Evolutionary conservation across 2,113 vertebrate species (phyloP).

Genomic region (Amazona guildingii): DNA sequence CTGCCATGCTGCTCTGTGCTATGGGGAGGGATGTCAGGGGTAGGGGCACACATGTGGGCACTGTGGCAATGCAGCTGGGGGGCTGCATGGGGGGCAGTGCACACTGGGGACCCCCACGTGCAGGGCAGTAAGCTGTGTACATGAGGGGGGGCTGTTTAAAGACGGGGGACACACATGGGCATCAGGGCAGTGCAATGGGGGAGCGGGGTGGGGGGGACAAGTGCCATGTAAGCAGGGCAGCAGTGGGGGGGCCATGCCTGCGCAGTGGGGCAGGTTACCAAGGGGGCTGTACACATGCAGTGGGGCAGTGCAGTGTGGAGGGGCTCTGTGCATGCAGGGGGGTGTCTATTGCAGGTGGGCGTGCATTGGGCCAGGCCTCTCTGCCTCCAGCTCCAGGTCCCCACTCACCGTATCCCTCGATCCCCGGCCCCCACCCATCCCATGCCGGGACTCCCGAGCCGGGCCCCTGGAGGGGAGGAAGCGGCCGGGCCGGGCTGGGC

Average conservation of each 20-base stretch:
- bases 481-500: neutral
- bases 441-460: rapidly evolving
- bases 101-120: neutral
- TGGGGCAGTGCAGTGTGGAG: neutral
- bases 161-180: neutral
- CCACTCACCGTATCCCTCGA: neutral
- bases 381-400: neutral
- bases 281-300: neutral
- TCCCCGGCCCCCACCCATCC: neutral
- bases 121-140: too few relatives aligned
- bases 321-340: neutral
- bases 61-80: too few relatives aligned
- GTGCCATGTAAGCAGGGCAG: too few relatives aligned
- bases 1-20: neutral
- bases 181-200: neutral
- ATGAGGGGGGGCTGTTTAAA: neutral
- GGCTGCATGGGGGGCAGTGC: too few relatives aligned
- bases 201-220: neutral
- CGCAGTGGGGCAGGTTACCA: too few relatives aligned
- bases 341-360: too few relatives aligned
- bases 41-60: too few relatives aligned
- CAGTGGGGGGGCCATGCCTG: neutral
- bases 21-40: neutral
- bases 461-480: neutral
- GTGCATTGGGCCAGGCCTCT: neutral